Evolutionary conservation across 2,113 vertebrate genomes (phyloP).

Genomic region (Pogona vitticeps): DNA sequence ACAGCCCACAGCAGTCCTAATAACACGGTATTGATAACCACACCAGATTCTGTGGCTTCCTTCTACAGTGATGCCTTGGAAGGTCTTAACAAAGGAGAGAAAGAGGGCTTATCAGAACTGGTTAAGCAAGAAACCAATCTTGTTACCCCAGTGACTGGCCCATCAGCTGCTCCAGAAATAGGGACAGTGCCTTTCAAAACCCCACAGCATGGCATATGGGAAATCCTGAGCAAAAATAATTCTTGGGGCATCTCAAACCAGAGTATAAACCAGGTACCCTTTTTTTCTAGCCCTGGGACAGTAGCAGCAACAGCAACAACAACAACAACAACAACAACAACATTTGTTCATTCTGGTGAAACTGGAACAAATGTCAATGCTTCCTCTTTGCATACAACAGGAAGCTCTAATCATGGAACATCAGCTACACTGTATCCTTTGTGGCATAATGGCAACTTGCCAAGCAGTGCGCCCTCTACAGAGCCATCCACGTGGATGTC

Average conservation of each 20-base stretch:
- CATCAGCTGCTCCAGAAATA: constrained; percentile 62
- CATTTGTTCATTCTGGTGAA: constrained; percentile 48
- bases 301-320: not conserved
- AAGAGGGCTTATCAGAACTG: not conserved
- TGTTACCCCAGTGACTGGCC: constrained; percentile 54
- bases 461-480: constrained; percentile 41
- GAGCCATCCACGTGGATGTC: constrained; percentile 60
- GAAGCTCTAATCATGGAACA: constrained; percentile 55
- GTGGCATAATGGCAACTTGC: constrained; percentile 54
- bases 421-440: constrained; percentile 23
- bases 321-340: constrained; percentile 53
- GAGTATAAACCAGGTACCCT: constrained; percentile 65
- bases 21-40: constrained; percentile 75
- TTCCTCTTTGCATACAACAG: constrained; percentile 58
- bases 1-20: constrained; percentile 52
- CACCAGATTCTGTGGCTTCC: constrained; percentile 51
- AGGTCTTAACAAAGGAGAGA: constrained; percentile 66
- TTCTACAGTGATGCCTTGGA: constrained; percentile 38
- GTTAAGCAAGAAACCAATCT: constrained; percentile 52
- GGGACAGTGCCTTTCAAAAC: constrained; percentile 74
- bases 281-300: constrained; percentile 66
- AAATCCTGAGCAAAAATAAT: constrained; percentile 69
- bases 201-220: constrained; percentile 60
- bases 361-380: constrained; percentile 65
- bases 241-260: constrained; percentile 71